These are phyloP conservation scores for Sardina pilchardus DNA, from an alignment of 2,113 vertebrate genomes.

Conservation along the genomic window DNA sequence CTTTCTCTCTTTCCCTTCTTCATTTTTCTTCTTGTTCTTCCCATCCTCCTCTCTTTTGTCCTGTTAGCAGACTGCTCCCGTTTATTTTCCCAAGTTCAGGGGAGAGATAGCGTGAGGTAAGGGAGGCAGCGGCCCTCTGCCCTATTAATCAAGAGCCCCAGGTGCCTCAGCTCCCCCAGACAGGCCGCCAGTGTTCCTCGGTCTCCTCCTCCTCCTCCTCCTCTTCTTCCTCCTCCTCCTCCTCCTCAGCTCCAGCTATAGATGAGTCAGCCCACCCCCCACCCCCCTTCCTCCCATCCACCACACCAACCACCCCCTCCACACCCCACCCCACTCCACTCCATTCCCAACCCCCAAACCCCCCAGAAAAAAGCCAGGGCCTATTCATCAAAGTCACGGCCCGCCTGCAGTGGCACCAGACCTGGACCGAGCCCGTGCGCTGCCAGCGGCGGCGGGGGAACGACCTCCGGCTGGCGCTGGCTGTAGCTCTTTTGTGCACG, in stretches of 20 bases:
- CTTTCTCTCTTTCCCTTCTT: not conserved
- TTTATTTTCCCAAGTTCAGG: conserved; percentile 76
- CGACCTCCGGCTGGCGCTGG: not conserved
- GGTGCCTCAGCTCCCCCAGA: conserved; percentile 67
- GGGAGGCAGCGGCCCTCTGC: conserved; percentile 53
- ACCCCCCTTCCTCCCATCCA: not conserved
- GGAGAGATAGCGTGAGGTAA: conserved; percentile 62
- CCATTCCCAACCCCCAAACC: not conserved
- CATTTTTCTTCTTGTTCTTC: not conserved
- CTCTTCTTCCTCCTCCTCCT: too few species aligned
- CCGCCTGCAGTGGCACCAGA: conserved; percentile 51
- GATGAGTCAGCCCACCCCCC: conserved; percentile 27
- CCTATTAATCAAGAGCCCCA: conserved; percentile 76
- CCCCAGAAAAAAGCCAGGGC: conserved; percentile 62
- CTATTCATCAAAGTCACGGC: conserved; percentile 79
- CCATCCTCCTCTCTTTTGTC: conserved; percentile 36
- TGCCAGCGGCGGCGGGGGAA: conserved; percentile 15
- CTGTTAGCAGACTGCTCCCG: conserved; percentile 70
- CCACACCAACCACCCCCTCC: too few species aligned
- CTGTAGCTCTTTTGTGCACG: conserved; percentile 34
- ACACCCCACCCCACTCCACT: conserved; percentile 44
- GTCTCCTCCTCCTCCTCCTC: not conserved
- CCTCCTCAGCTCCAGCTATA: conserved; percentile 59
- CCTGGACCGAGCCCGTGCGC: not conserved
- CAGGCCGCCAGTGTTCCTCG: conserved; percentile 63